Conservation (phyloP, 2,888 invertebrate genomes). For the Netelia melanura region DNA sequence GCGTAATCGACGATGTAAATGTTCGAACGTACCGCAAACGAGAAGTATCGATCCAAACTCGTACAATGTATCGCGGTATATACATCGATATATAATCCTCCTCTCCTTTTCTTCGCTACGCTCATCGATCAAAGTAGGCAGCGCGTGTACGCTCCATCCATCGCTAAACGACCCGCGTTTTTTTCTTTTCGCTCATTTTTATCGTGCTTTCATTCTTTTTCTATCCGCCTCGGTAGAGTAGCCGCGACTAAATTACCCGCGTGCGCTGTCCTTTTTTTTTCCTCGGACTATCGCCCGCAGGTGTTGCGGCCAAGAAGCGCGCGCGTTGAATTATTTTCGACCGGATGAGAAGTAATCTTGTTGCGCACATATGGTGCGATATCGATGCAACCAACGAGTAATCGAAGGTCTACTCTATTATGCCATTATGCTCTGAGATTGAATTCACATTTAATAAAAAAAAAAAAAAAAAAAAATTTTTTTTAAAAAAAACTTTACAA, state of each 20-base stretch:
- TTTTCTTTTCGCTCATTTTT: conserved; percentile 7
- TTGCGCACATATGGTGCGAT: conserved; percentile 32
- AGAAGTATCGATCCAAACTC: conserved; percentile 43
- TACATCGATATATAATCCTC: conserved; percentile 12
- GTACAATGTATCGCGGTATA: neutral
- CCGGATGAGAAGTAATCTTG: conserved; percentile 9
- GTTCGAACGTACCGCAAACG: conserved; percentile 28
- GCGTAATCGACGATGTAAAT: conserved; percentile 51
- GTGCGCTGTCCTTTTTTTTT: neutral
- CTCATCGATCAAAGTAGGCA: conserved; percentile 55
- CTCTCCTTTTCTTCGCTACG: conserved; percentile 16
- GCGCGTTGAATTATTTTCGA: conserved; percentile 26
- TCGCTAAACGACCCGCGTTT: conserved; percentile 52
- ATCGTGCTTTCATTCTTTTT: neutral
- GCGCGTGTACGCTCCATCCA: conserved; percentile 36
- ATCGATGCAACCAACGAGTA: conserved; percentile 25
- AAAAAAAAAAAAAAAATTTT: neutral
- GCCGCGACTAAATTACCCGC: conserved; percentile 52
- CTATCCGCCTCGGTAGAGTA: conserved; percentile 43
- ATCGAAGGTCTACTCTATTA: neutral
- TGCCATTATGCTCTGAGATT: neutral
- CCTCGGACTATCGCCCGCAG: conserved; percentile 47
- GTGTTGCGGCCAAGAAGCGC: conserved; percentile 29
- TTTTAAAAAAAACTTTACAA: no score
- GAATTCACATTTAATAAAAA: neutral